Evolutionary conservation across 2,113 vertebrate species (phyloP), one percentile per base, ranked within the genome.

Genomic region (Callaeas wilsoni): DNA sequence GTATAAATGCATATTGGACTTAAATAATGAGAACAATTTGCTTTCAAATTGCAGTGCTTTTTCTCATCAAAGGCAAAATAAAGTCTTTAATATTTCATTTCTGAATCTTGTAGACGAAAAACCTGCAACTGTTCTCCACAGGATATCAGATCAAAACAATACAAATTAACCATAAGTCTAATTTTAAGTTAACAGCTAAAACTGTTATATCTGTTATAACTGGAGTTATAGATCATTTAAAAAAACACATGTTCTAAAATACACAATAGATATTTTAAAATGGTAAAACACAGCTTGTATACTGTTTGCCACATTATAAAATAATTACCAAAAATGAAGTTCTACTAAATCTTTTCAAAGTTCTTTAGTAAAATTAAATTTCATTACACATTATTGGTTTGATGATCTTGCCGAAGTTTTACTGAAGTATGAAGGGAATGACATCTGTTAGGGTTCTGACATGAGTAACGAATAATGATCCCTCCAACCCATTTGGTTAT

Each of bases 21-120:
- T 92, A 89, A 95, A 95, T 83, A 76, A 95, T 62, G 30, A 91
- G 41, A 96, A 83, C n/a, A 88, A 79, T 93, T 93, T 96, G 25
- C 55, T 92, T 93, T 82, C 49, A 76, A 89, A 63, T 90, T 60
- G 49, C 23, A 67, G 12, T 74, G 20, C 3, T 32, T 82, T 77
- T 94, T 95, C 81, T 67, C 26, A 94, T 77, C 77, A 93, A 92
- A 94, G 35, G 26, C 64, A 89, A 87, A 93, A 93, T 52, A 64
- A 75, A 71, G 18, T 44, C 23, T 89, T 87, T 73, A 91, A 60
- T 46, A 39, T 87, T 82, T 85, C 4, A 42, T 70, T 90, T 91
- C n/a, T 76, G 49, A 59, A 79, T 63, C 67, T n/a, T 77, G 16
- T 60, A 68, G 50, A 74, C 6, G 0, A 75, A 80, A 94, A 27